These are phyloP conservation scores for Lepidochitona cinerea DNA, from an alignment of 2,888 invertebrate genomes.

Conservation along the genomic window DNA sequence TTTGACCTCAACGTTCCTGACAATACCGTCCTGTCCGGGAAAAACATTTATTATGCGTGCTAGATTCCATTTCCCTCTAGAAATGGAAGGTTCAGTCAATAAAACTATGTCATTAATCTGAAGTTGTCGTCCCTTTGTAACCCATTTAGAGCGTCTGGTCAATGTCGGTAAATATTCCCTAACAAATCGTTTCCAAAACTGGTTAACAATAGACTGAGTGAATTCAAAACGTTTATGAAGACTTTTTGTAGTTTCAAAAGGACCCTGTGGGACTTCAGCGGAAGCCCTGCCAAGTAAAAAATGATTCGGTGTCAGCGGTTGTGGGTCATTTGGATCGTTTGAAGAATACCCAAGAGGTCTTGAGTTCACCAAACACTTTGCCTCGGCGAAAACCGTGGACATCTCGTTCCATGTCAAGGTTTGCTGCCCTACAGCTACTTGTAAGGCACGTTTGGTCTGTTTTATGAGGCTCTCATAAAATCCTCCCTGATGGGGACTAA, in stretches of 20 bases:
- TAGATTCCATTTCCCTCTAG: constrained; percentile 12
- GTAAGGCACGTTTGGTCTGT: constrained; percentile 12
- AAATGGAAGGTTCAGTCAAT: background rate
- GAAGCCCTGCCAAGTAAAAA: constrained; percentile 13
- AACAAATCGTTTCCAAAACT: too few species aligned
- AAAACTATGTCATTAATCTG: constrained; percentile 12
- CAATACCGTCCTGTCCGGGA: too few species aligned
- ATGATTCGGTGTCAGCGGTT: too few species aligned
- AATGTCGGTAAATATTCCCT: constrained; percentile 13
- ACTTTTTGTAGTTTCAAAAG: background rate
- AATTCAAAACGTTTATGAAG: too few species aligned
- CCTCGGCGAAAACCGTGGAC: constrained; percentile 13
- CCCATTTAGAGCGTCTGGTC: constrained; percentile 10
- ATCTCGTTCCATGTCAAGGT: constrained; percentile 8
- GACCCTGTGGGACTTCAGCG: constrained; percentile 3
- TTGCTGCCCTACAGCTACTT: constrained; percentile 7
- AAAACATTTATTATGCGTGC: constrained; percentile 3
- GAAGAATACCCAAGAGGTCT: constrained; percentile 11
- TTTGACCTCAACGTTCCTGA: constrained; percentile 1
- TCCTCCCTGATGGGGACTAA: constrained; percentile 19
- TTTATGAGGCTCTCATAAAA: constrained; percentile 15
- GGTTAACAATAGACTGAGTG: too few species aligned
- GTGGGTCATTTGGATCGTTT: too few species aligned
- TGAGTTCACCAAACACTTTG: constrained; percentile 9
- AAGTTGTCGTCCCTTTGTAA: constrained; percentile 2